These are phyloP conservation scores for Achlya flavicornis DNA, from an alignment of 2,888 invertebrate genomes.

Conservation along the genomic window DNA sequence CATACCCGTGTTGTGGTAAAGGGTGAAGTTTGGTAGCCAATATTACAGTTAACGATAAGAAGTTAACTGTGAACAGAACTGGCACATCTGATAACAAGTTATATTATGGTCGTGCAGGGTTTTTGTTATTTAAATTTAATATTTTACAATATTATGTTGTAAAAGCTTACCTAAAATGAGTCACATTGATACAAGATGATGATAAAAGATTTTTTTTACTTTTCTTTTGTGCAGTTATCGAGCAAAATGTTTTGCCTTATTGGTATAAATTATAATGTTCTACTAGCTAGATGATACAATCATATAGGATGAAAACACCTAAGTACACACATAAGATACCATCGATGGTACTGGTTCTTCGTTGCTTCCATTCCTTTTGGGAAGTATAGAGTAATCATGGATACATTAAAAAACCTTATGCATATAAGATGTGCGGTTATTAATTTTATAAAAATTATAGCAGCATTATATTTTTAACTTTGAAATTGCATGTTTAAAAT, in stretches of 20 bases:
- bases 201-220: background rate
- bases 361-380: background rate
- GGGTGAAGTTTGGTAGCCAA: slow-evolving; percentile 9
- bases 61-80: background rate
- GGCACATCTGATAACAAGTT: slow-evolving; percentile 2
- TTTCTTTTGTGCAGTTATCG: background rate
- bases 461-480: background rate
- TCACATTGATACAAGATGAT: background rate
- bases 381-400: background rate
- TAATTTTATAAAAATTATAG: background rate
- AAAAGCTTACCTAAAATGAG: background rate
- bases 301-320: background rate
- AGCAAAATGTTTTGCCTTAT: background rate
- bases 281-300: background rate
- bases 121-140: background rate
- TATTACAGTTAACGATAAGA: background rate
- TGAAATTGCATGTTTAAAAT: background rate
- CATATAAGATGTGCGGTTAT: background rate
- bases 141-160: background rate
- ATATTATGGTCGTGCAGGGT: background rate
- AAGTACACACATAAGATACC: background rate
- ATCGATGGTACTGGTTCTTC: background rate
- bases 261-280: background rate
- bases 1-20: background rate
- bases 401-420: background rate